These are phyloP conservation scores for Suillia variegata DNA, from an alignment of 2,888 invertebrate species.

Conservation along the genomic window DNA sequence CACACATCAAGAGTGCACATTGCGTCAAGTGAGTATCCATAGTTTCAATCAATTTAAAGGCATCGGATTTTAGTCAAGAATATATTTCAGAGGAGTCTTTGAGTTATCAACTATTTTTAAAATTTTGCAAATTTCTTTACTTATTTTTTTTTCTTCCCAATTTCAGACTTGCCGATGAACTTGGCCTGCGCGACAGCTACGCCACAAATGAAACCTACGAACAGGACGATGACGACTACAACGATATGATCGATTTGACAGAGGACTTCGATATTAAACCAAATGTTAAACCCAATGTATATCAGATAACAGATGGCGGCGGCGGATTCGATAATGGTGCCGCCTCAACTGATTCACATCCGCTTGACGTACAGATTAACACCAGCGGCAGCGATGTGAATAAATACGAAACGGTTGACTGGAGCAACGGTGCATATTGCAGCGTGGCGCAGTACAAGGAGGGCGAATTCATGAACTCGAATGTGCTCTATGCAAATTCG, in stretches of 20 bases:
- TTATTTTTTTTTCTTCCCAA: background rate
- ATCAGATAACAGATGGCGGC: background rate
- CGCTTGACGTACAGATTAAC: constrained; percentile 13
- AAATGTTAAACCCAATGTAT: constrained; percentile 15
- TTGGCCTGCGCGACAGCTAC: constrained; percentile 22
- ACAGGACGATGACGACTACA: constrained; percentile 11
- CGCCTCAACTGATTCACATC: constrained; percentile 12
- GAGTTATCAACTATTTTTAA: too few relatives aligned
- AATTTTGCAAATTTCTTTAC: background rate
- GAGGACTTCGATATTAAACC: constrained; percentile 28
- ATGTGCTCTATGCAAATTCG: constrained; percentile 16
- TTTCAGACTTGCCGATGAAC: constrained; percentile 28
- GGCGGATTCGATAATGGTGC: background rate
- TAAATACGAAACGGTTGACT: background rate
- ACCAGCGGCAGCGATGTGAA: background rate
- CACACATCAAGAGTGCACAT: constrained; percentile 30
- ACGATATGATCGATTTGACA: constrained; percentile 25
- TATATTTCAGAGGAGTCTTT: too few relatives aligned
- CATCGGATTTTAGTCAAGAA: background rate
- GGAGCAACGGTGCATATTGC: constrained; percentile 21
- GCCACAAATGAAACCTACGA: constrained; percentile 7
- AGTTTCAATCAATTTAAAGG: background rate
- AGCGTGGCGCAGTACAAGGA: constrained; percentile 26
- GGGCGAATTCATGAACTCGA: constrained; percentile 27
- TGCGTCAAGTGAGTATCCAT: constrained; percentile 34